These are phyloP conservation scores for Meda fulgida DNA, from an alignment of 2,797 vertebrate genomes.

Conservation along the genomic window DNA sequence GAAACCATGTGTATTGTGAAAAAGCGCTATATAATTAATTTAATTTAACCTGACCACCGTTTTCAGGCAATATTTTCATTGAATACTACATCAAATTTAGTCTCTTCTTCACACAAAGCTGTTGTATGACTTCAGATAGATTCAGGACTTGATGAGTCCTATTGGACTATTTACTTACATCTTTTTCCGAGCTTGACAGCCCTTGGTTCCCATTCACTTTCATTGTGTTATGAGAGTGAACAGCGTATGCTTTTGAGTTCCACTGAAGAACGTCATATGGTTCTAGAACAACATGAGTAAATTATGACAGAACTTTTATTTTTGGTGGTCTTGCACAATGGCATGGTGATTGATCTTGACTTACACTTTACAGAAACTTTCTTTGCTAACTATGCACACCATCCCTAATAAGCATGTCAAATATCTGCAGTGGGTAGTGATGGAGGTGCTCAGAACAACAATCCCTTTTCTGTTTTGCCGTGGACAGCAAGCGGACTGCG, in stretches of 20 bases:
- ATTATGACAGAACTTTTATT: background rate
- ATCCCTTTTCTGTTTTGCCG: slow-evolving; percentile 57
- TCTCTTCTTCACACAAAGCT: background rate
- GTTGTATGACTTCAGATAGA: background rate
- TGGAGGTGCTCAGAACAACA: slow-evolving; percentile 65
- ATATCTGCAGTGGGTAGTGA: slow-evolving; percentile 25
- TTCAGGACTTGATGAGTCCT: background rate
- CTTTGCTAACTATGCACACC: background rate
- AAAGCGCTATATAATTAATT: background rate
- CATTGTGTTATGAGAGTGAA: background rate
- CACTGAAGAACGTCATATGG: background rate
- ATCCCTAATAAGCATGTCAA: background rate
- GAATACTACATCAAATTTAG: background rate
- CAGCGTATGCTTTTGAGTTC: background rate
- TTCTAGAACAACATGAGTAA: background rate
- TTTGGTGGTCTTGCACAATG: background rate
- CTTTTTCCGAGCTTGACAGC: background rate
- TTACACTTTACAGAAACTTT: background rate
- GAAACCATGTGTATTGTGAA: background rate
- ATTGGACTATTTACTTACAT: background rate
- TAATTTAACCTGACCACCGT: background rate
- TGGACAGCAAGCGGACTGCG: slow-evolving; percentile 34
- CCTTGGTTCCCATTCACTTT: background rate
- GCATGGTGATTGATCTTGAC: background rate
- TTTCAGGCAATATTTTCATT: slow-evolving; percentile 61